A percentile compares a stretch with the other conserved stretches of the same genome.
These are phyloP conservation scores for Leucopsar rothschildi DNA, from an alignment of 2,113 vertebrate genomes.

Conservation along the genomic window DNA sequence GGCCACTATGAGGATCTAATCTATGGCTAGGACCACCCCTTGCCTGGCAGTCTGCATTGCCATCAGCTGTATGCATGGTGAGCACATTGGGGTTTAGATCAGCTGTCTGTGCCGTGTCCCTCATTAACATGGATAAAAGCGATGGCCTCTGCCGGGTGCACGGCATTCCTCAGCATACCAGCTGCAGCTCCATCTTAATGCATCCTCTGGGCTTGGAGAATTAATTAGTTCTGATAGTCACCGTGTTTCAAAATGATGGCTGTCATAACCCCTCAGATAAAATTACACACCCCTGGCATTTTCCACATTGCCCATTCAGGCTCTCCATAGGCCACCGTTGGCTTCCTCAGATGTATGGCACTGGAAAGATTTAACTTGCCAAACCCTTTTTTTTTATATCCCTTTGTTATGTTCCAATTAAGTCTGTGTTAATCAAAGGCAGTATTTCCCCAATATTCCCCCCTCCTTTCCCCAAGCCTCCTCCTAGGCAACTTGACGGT, in stretches of 20 bases:
- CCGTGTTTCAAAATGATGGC: slow-evolving; percentile 44
- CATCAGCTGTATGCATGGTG: slow-evolving; percentile 65
- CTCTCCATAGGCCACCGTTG: neutral
- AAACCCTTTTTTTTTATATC: neutral
- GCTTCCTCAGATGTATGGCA: slow-evolving; percentile 1
- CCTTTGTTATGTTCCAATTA: slow-evolving; percentile 53
- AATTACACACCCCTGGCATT: slow-evolving; percentile 44
- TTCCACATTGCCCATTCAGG: slow-evolving; percentile 35
- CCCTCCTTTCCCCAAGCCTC: neutral
- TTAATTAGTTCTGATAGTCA: slow-evolving; percentile 67
- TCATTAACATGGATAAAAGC: slow-evolving; percentile 62
- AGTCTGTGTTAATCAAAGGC: slow-evolving; percentile 50
- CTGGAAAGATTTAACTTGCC: slow-evolving; percentile 36
- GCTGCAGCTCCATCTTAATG: slow-evolving; percentile 54
- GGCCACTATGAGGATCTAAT: slow-evolving; percentile 68
- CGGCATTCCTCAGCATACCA: slow-evolving; percentile 69
- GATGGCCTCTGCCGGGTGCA: neutral
- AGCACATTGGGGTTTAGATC: neutral
- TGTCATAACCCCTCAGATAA: slow-evolving; percentile 36
- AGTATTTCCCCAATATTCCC: slow-evolving; percentile 46
- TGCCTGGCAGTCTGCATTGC: slow-evolving; percentile 49
- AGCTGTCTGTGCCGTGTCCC: slow-evolving; percentile 59
- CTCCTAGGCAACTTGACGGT: slow-evolving; percentile 11
- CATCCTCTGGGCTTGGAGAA: slow-evolving; percentile 41
- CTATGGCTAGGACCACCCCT: slow-evolving; percentile 67